Conservation (phyloP, 2,888 invertebrate genomes). For the Apotomis capreana region DNA sequence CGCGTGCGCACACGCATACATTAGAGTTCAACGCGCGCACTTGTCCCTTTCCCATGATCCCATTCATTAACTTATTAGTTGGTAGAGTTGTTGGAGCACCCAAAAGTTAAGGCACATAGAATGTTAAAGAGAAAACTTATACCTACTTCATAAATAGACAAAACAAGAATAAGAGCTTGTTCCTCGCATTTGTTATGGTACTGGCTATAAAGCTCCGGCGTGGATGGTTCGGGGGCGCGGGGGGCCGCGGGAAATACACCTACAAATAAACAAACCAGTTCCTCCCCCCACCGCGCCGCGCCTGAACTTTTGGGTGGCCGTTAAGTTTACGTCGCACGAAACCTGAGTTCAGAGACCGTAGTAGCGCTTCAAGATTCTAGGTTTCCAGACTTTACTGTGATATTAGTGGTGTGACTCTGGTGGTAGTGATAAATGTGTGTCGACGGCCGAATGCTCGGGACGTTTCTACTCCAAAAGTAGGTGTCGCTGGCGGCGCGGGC, state of each 20-base stretch:
- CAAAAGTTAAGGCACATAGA: no score
- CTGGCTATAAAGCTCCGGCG: not conserved
- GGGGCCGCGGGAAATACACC: constrained; percentile 50
- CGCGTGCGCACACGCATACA: constrained; percentile 37
- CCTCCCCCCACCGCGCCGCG: constrained; percentile 45
- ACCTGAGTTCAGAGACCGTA: constrained; percentile 39
- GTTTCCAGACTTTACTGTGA: constrained; percentile 11
- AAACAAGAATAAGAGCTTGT: not conserved
- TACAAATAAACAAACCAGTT: constrained; percentile 75
- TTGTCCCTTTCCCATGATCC: not conserved
- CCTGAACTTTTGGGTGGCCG: constrained; percentile 52
- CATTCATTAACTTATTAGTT: no score
- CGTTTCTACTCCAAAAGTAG: constrained; percentile 53
- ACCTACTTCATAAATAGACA: no score
- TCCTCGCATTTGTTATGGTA: constrained; percentile 17
- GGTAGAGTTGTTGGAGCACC: not conserved
- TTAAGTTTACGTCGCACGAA: constrained; percentile 16
- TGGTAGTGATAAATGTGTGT: not conserved
- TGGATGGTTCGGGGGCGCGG: not conserved
- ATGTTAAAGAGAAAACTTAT: no score
- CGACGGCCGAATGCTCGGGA: constrained; percentile 33
- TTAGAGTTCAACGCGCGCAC: constrained; percentile 49
- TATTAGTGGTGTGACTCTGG: constrained; percentile 6
- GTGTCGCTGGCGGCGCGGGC: constrained; percentile 46
- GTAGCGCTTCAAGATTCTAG: not conserved